Evolutionary conservation across 2,113 vertebrate genomes (phyloP), one percentile per base, ranked within the genome.

Genomic region (Ornithorhynchus anatinus): DNA sequence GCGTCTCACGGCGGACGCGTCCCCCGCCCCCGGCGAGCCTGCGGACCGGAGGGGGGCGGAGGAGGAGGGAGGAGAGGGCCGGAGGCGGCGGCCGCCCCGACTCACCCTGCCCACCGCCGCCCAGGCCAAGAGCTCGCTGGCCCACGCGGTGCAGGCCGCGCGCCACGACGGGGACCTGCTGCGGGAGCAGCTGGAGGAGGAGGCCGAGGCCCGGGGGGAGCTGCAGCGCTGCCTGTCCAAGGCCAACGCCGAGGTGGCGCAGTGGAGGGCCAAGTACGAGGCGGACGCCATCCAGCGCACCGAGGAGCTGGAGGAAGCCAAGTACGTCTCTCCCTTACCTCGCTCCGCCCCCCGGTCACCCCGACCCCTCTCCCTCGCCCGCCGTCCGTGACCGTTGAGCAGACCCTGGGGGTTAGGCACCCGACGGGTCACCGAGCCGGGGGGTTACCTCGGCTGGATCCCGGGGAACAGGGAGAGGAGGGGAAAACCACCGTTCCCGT

Each of bases 241-340:
- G 79, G 95, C 95, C 79, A 97, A 98, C 0, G 89, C 94, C 0
- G 97, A 98, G 86, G 97, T 98, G 59, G 95, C 97, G 40, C 96
- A 98, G 77, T 97, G 96, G 96, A 95, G 96, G 86, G 97, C 93
- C 72, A 98, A 98, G 78, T 98, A 98, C 0, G 96, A 98, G 89
- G 97, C 96, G 0, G 96, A 98, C 1, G 96, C 95, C 86, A 97
- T 98, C 79, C 96, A 97, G 84, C 95, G 96, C 84, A 98, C 95
- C 0, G 96, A 98, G 87, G 97, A 98, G 75, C 91, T 98, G 72
- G 96, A 98, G 83, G 96, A 98, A 76, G 96, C 97, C 77, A 98
- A 98, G 97, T 98, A 80, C 91, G 96, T 84, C 37, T 16, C 2
- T 3, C 8, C 10, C 33, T 32, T 17, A 20, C 20, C n/a, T 22